Conservation (phyloP, 53 echinoderm and acorn worm genomes). For the Pentamera pediparva region DNA sequence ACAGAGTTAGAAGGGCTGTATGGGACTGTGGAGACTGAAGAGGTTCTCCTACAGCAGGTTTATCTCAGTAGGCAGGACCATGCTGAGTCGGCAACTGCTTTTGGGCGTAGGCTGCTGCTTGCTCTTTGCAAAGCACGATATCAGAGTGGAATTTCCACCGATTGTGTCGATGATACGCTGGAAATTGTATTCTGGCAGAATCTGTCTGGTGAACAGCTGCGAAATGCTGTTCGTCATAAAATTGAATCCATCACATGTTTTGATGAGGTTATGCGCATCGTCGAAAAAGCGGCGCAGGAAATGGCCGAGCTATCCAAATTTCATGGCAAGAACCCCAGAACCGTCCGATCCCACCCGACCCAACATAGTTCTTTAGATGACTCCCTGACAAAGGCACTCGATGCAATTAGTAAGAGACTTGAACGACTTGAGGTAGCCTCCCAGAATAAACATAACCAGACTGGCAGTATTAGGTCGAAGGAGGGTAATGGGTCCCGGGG, state of each 20-base stretch:
- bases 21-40: not conserved
- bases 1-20: slow-evolving; percentile 9
- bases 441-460: not conserved
- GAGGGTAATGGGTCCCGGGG: not conserved
- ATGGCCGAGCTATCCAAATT: not conserved
- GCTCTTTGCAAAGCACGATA: not conserved
- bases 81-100: not conserved
- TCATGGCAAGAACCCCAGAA: not conserved
- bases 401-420: not conserved
- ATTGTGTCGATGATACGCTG: not conserved
- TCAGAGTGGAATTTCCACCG: not conserved
- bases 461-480: not conserved
- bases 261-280: not conserved
- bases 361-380: no score
- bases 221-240: not conserved
- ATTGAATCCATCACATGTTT: not conserved
- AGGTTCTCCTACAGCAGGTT: not conserved
- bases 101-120: not conserved
- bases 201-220: not conserved
- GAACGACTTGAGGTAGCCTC: not conserved
- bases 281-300: not conserved
- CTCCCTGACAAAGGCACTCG: not conserved
- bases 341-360: not conserved
- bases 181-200: not conserved
- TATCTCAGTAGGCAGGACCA: not conserved